These are phyloP conservation scores for Creontiades dilutus DNA, from an alignment of 2,888 invertebrate genomes.

Conservation along the genomic window DNA sequence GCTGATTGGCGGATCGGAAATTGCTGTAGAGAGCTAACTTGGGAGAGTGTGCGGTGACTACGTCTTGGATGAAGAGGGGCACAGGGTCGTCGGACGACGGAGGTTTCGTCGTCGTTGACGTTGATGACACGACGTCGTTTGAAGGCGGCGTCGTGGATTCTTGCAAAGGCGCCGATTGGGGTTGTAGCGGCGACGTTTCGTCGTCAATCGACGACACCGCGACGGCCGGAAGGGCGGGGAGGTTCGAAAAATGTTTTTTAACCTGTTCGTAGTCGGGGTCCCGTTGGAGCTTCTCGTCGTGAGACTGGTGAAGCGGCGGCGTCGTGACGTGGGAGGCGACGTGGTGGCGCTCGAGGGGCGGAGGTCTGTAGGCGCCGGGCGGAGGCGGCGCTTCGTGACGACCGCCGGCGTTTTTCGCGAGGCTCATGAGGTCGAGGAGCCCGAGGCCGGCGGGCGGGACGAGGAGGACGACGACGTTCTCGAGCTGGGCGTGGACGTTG, in stretches of 20 bases:
- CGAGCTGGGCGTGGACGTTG: slow-evolving; percentile 86
- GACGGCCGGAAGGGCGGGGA: not conserved
- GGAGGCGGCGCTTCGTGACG: not conserved
- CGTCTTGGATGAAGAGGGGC: slow-evolving; percentile 53
- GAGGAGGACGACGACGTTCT: slow-evolving; percentile 86
- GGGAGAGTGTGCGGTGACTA: slow-evolving; percentile 66
- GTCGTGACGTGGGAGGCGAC: not conserved
- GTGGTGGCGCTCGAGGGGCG: not conserved
- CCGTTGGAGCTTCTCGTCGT: slow-evolving; percentile 52
- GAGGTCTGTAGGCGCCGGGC: not conserved
- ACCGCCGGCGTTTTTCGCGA: slow-evolving; percentile 19
- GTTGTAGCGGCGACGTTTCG: not conserved
- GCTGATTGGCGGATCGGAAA: slow-evolving; percentile 53
- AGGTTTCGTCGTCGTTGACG: not conserved
- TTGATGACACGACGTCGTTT: not conserved
- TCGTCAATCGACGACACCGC: not conserved
- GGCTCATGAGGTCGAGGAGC: slow-evolving; percentile 48
- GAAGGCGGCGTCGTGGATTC: slow-evolving; percentile 2
- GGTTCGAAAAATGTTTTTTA: not conserved
- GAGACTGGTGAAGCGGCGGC: not conserved
- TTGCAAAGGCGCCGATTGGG: slow-evolving; percentile 3
- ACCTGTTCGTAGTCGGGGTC: slow-evolving; percentile 69
- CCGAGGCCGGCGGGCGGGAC: slow-evolving; percentile 78
- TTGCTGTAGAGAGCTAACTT: slow-evolving; percentile 67
- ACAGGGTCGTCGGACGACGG: not conserved